Evolutionary conservation across 2,888 invertebrate genomes (phyloP).

Genomic region (Conistra vaccinii): DNA sequence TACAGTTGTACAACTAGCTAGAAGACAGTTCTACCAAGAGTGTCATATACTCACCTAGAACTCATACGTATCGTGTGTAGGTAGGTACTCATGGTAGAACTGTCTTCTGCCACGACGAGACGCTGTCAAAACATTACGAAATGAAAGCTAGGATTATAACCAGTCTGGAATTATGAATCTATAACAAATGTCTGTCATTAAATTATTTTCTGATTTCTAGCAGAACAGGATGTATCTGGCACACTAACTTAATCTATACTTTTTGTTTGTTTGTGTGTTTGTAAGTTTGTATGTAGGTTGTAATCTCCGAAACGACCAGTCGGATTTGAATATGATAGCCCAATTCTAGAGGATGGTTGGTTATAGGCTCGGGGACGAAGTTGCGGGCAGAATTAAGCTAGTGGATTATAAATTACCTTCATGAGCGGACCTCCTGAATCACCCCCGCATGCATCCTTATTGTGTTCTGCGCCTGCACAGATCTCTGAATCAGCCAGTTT

Average conservation of each 20-base stretch:
- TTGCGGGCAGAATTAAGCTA: too few relatives aligned
- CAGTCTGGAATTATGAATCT: slow-evolving; percentile 8
- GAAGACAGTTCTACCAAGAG: not conserved
- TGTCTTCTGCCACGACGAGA: not conserved
- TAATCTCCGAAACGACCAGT: too few relatives aligned
- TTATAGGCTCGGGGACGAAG: too few relatives aligned
- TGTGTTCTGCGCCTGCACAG: slow-evolving; percentile 90
- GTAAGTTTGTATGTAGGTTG: too few relatives aligned
- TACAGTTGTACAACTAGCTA: not conserved
- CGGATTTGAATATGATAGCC: too few relatives aligned
- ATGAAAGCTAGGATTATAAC: slow-evolving; percentile 7
- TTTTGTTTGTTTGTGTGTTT: too few relatives aligned
- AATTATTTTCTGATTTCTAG: slow-evolving; percentile 8
- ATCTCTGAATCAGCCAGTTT: slow-evolving; percentile 80
- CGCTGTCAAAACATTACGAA: not conserved
- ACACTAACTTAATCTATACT: too few relatives aligned
- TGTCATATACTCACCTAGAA: too few relatives aligned
- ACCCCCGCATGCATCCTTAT: slow-evolving; percentile 91
- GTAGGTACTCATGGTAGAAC: too few relatives aligned
- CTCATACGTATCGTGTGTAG: too few relatives aligned
- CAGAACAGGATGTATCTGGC: not conserved
- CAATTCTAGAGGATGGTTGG: too few relatives aligned
- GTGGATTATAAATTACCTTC: slow-evolving; percentile 75
- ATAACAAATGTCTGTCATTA: not conserved
- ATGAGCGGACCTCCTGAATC: slow-evolving; percentile 92